Evolutionary conservation across 2,888 invertebrate species (phyloP).

Genomic region (Dolichopus griseipennis): DNA sequence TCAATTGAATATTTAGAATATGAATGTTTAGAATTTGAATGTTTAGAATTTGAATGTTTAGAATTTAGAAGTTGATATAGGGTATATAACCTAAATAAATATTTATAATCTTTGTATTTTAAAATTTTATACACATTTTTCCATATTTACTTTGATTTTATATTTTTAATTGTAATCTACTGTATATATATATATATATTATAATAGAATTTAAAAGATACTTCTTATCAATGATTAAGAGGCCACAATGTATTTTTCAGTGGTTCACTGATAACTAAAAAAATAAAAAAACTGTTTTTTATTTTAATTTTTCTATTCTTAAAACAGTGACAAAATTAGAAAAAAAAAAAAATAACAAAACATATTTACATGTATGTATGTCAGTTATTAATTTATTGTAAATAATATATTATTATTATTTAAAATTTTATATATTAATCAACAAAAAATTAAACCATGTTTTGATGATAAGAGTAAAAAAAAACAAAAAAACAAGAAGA

Average conservation of each 20-base stretch:
- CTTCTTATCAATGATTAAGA: background rate
- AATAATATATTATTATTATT: background rate
- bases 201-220: background rate
- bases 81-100: no score
- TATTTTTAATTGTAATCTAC: background rate
- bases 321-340: background rate
- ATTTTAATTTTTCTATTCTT: background rate
- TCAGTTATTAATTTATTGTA: background rate
- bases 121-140: no score
- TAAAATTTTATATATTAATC: background rate
- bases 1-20: no score
- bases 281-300: no score
- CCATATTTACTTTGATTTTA: no score
- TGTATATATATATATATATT: background rate
- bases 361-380: background rate
- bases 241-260: background rate
- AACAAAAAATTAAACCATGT: background rate
- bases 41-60: no score
- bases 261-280: background rate
- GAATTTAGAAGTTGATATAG: no score
- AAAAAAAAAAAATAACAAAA: background rate
- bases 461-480: background rate
- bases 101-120: no score
- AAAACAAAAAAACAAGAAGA: background rate
- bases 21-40: no score